Base-by-base conservation (phyloP, 2,113 vertebrate species). In the Thomomys bottae region DNA sequence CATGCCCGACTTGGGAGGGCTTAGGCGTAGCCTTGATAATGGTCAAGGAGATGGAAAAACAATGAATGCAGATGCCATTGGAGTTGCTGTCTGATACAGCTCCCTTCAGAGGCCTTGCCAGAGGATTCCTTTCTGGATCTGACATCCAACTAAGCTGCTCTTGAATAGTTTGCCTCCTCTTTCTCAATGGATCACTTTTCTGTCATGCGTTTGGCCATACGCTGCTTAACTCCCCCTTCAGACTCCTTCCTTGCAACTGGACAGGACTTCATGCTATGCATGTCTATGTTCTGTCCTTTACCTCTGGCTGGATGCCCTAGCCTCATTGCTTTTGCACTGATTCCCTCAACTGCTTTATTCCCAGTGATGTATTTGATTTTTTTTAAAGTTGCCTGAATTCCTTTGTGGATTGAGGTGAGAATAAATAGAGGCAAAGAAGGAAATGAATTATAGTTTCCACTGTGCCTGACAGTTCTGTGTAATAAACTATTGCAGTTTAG, bases 361-460 rank as follows among this genome's bases (percentile, higher is more conserved):
- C 92, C 84, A 64, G 78, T 63, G 71, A 87, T 87, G n/a, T 77
- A 32, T 81, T 34, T 66, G 57, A 3, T 84, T 89, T 90, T 64
- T 8, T 64, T n/a, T n/a, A n/a, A 87, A 92, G 26, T 91, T 91
- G 64, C 81, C 77, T 49, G 84, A 89, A 92, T 84, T 94, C 72
- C 72, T 84, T 80, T 89, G 91, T 68, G 93, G 57, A 30, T 36
- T 49, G 84, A 93, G 10, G 71, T 86, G 84, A 89, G 45, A 32
- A 87, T 92, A 92, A 83, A 77, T 92, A 80, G 63, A 92, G 72
- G 83, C 76, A 90, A 93, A 88, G 40, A 64, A 71, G 64, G 71
- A 88, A 88, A 75, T 81, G 81, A 91, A 81, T 84, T 81, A 81
- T 84, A 49, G 32, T 76, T 93, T 93, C 75, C 70, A 63, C 61